Evolutionary conservation across 2,797 vertebrate genomes (phyloP).

Genomic region (Eospalax fontanierii): DNA sequence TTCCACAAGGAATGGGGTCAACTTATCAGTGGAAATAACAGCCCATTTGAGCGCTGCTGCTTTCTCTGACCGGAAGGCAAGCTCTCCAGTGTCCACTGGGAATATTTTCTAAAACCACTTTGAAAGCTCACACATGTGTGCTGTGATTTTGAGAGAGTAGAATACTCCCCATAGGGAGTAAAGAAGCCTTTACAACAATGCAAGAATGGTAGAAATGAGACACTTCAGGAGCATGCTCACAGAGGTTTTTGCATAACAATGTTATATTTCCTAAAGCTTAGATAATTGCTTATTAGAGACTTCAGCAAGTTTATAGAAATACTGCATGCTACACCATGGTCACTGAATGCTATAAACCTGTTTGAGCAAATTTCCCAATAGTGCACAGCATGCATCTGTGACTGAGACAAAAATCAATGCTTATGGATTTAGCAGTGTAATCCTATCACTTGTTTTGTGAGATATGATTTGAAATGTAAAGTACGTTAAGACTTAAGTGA

Average conservation of each 20-base stretch:
- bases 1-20: conserved; percentile 80
- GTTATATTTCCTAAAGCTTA: conserved; percentile 66
- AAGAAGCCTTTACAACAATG: conserved; percentile 56
- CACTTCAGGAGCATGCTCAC: conserved; percentile 39
- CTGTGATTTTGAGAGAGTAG: conserved; percentile 80
- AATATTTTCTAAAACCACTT: conserved; percentile 69
- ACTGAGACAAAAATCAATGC: conserved; percentile 93
- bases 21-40: conserved; percentile 81
- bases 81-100: conserved; percentile 73
- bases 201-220: conserved; percentile 15
- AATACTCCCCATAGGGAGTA: conserved; percentile 66
- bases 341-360: conserved; percentile 87
- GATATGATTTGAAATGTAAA: conserved; percentile 93
- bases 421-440: conserved; percentile 92
- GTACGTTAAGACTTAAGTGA: conserved; percentile 91
- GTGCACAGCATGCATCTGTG: conserved; percentile 88
- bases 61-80: conserved; percentile 83
- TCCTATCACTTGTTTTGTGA: conserved; percentile 91
- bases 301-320: conserved; percentile 78
- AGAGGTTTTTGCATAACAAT: conserved; percentile 35
- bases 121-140: conserved; percentile 79
- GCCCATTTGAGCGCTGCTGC: conserved; percentile 74
- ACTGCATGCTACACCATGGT: conserved; percentile 72
- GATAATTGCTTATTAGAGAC: conserved; percentile 74
- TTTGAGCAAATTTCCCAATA: conserved; percentile 87